Evolutionary conservation across 30 jellyfish, hydroid and myxozoan genomes (phyloP).

Genomic region (Aurelia coerulea): DNA sequence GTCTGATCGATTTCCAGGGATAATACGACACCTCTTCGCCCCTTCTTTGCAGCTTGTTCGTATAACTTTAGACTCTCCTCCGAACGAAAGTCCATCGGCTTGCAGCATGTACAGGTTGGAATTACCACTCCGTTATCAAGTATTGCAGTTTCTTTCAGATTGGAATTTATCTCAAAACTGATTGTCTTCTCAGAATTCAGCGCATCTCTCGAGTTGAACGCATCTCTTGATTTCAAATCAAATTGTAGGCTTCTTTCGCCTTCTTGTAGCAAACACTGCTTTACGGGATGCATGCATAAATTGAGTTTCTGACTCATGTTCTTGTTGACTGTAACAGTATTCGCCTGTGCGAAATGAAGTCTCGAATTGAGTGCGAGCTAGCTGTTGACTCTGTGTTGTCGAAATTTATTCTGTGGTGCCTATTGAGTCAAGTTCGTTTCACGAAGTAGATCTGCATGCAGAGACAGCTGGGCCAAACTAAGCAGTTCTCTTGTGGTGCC

Average conservation of each 20-base stretch:
- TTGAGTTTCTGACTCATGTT: conserved; percentile 25
- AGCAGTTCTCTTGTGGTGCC: too few relatives aligned
- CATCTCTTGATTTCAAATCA: conserved; percentile 11
- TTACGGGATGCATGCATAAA: conserved; percentile 20
- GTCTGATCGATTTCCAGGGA: conserved; percentile 82
- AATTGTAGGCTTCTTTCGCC: conserved; percentile 27
- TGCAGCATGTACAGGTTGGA: conserved; percentile 59
- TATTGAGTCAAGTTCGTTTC: too few relatives aligned
- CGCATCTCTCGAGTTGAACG: too few relatives aligned
- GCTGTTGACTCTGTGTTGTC: too few relatives aligned
- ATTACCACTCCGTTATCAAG: not conserved
- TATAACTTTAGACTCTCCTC: conserved; percentile 40
- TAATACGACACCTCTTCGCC: conserved; percentile 80
- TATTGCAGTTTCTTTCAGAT: too few relatives aligned
- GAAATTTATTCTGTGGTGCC: too few relatives aligned
- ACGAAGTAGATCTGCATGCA: too few relatives aligned
- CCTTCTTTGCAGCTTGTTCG: conserved; percentile 62
- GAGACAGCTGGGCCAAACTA: too few relatives aligned
- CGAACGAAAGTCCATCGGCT: conserved; percentile 59
- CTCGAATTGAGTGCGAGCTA: too few relatives aligned
- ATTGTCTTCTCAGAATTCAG: too few relatives aligned
- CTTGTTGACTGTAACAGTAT: not conserved
- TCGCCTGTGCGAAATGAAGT: too few relatives aligned
- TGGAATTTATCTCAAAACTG: too few relatives aligned
- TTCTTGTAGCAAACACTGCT: conserved; percentile 27